These are phyloP conservation scores for Cryptotermes secundus DNA, from an alignment of 1,140 invertebrate genomes.

Conservation along the genomic window DNA sequence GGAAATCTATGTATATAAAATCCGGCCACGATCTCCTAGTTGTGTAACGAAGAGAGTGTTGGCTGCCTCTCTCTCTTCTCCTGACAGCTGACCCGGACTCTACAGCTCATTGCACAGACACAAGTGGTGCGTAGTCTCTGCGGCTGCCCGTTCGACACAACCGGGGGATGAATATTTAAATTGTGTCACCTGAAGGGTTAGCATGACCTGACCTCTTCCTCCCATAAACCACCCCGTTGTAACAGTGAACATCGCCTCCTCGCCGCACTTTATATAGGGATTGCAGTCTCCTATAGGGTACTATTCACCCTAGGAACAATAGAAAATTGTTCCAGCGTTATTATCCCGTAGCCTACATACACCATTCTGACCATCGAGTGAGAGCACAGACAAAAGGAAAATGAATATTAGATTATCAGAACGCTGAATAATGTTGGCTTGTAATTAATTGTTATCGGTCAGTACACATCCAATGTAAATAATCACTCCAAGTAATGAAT, in stretches of 20 bases:
- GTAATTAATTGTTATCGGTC: too few species aligned
- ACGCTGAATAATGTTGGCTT: too few species aligned
- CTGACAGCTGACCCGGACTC: not conserved
- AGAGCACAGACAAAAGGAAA: too few species aligned
- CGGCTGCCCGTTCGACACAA: not conserved
- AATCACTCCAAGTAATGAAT: too few species aligned
- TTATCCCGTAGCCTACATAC: not conserved
- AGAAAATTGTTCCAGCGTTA: not conserved
- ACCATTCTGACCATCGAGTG: too few species aligned
- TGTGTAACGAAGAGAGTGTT: too few species aligned
- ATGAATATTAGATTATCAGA: too few species aligned
- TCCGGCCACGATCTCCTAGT: too few species aligned
- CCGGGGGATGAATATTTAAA: slow-evolving; percentile 13
- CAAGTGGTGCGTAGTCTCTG: not conserved
- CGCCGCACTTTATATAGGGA: not conserved
- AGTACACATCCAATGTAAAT: too few species aligned
- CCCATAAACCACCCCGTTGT: not conserved
- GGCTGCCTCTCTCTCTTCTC: not conserved
- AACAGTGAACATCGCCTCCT: not conserved
- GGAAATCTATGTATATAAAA: too few species aligned
- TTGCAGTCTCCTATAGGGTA: not conserved
- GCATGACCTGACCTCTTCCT: not conserved
- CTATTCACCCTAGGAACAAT: not conserved
- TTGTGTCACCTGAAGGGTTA: not conserved
- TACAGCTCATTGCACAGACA: not conserved